These are phyloP conservation scores for Ichneumoninae sp. DNA, from an alignment of 2,888 invertebrate genomes.

Conservation along the genomic window DNA sequence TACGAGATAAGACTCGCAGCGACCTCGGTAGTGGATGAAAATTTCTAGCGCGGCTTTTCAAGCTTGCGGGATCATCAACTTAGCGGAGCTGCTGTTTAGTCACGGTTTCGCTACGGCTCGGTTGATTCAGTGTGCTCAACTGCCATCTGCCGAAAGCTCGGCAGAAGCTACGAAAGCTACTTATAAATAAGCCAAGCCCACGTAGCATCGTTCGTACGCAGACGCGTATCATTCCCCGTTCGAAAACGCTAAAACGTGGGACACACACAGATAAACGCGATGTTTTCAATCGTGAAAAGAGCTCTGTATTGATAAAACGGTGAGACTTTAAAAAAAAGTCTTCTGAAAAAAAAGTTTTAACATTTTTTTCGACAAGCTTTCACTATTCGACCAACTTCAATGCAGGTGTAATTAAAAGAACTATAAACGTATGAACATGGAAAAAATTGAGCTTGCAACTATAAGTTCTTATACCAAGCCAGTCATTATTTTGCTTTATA, in stretches of 20 bases:
- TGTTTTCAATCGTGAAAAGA: neutral
- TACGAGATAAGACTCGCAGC: constrained; percentile 30
- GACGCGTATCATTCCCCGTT: constrained; percentile 14
- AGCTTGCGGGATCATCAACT: constrained; percentile 30
- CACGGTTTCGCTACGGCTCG: neutral
- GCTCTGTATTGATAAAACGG: neutral
- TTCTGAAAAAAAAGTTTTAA: neutral
- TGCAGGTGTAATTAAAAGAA: too few species aligned
- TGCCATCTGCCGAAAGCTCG: constrained; percentile 56
- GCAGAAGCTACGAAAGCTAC: constrained; percentile 9
- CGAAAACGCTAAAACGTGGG: neutral
- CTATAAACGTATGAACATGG: too few species aligned
- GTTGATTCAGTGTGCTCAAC: constrained; percentile 25
- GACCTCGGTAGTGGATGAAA: constrained; percentile 34
- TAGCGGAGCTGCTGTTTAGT: constrained; percentile 31
- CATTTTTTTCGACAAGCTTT: too few species aligned
- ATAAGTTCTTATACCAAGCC: too few species aligned
- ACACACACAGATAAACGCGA: neutral
- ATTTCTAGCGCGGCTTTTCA: neutral
- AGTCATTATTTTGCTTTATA: too few species aligned
- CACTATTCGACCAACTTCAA: too few species aligned
- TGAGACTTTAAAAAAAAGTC: neutral
- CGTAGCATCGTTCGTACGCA: constrained; percentile 18
- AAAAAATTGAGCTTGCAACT: too few species aligned
- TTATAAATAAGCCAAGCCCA: constrained; percentile 55